Conservation (phyloP, 2,888 invertebrate species). For the Synergus japonicus region DNA sequence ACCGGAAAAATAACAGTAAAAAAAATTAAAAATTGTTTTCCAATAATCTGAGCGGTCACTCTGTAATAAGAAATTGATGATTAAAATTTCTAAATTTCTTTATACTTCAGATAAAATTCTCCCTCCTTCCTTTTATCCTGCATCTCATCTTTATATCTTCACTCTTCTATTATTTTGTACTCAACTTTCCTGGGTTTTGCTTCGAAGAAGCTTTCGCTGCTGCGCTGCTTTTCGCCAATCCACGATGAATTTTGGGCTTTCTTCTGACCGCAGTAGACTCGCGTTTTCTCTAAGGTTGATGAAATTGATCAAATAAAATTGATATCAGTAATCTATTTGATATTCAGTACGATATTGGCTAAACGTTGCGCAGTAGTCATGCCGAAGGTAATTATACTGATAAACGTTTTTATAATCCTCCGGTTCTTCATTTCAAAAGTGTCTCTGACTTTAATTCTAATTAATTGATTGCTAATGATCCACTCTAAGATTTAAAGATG, state of each 20-base stretch:
- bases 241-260: conserved; percentile 66
- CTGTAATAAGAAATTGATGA: too few relatives aligned
- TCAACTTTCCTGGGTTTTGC: conserved; percentile 69
- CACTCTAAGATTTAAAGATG: background rate
- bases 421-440: background rate
- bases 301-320: background rate
- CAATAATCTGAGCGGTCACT: too few relatives aligned
- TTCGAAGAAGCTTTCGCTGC: conserved; percentile 75
- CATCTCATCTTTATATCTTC: conserved; percentile 42
- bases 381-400: conserved; percentile 62
- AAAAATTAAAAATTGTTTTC: too few relatives aligned
- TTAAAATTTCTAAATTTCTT: background rate
- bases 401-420: background rate
- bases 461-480: background rate
- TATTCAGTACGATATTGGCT: conserved; percentile 67
- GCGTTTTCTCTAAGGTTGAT: conserved; percentile 48
- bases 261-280: conserved; percentile 51
- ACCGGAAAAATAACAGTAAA: too few relatives aligned
- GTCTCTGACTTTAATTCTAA: background rate
- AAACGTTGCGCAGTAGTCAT: conserved; percentile 76
- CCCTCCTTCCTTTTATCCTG: background rate
- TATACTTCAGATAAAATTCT: background rate
- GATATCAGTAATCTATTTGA: background rate
- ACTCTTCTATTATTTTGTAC: conserved; percentile 52
- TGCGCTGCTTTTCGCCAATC: conserved; percentile 76